Evolutionary conservation across 2,797 vertebrate species (phyloP).

Genomic region (Sebastes iracundus): DNA sequence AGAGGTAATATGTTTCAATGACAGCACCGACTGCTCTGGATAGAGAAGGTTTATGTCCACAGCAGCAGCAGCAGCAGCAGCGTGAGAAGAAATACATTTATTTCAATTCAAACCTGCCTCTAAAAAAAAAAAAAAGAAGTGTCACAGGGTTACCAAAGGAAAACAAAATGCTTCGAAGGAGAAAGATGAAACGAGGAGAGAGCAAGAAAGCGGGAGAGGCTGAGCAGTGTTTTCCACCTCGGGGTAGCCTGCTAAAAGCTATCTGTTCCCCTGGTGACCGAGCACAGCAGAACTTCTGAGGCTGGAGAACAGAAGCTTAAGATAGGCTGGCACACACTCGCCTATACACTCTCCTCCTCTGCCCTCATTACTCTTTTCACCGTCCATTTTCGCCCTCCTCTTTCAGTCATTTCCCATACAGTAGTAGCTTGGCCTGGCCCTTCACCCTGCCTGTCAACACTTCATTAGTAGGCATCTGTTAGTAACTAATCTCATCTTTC

Average conservation of each 20-base stretch:
- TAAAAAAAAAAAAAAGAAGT: conserved; percentile 18
- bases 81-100: conserved; percentile 53
- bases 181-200: conserved; percentile 49
- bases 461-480: conserved; percentile 75
- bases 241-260: conserved; percentile 76
- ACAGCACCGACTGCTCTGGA: conserved; percentile 57
- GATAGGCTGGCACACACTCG: conserved; percentile 14
- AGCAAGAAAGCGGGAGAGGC: conserved; percentile 42
- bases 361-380: conserved; percentile 29
- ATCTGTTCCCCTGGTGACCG: conserved; percentile 74
- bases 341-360: conserved; percentile 9
- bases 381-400: conserved; percentile 5
- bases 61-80: conserved; percentile 30
- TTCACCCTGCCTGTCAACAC: conserved; percentile 68
- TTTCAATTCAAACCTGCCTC: conserved; percentile 57
- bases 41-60: conserved; percentile 62
- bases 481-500: conserved; percentile 60
- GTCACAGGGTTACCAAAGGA: conserved; percentile 59
- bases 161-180: conserved; percentile 71
- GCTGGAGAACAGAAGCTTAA: conserved; percentile 55
- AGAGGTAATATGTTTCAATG: conserved; percentile 64
- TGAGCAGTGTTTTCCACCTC: conserved; percentile 61
- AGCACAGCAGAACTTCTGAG: conserved; percentile 52
- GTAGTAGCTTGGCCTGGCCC: conserved; percentile 31
- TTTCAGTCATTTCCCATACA: conserved; percentile 44